Base-by-base conservation (phyloP, 1,140 invertebrate genomes). In the Sminthurinus signatus region DNA sequence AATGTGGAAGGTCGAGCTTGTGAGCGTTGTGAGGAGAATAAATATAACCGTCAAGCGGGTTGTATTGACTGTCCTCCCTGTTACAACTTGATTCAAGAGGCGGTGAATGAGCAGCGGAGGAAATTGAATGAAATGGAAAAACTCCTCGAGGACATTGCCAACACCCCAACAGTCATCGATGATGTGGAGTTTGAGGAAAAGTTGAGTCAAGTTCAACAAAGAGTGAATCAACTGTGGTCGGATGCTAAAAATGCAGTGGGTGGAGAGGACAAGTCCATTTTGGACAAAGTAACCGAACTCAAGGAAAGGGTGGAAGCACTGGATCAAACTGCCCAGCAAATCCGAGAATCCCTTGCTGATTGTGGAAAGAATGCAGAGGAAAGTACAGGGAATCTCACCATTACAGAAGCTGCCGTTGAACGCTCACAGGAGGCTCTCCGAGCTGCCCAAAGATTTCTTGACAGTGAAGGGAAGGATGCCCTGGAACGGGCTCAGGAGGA, bases 11-110 rank as follows among this genome's bases (percentile, higher is more conserved):
- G 93, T 12, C 76, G 87, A 60, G 81, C 83, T n/a, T 97, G 93
- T 75, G 89, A 97, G 73, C 83, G 88, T 28, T 97, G 93, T 75
- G 92, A 92, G 76, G 91, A 95, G 74, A 96, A 96, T 74, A 95
- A 92, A 74, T 86, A 86, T 72, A 86, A 92, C 74, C 81, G 90
- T 29, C 86, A 91, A 69, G 83, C 83, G 43, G 91, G 89, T 15
- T 96, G 92, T 73, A 78, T 89, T 57, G 88, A 95, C 73, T 97
- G 94, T 77, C 91, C 92, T 0, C 81, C 87, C 19, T 98, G 94
- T 75, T 98, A 98, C 74, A 93, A 91, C 76, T 79, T 98, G 0
- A 91, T 97, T 0, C 88, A 93, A 75, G 86, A 92, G 65, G 86
- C 88, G 0, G 90, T 91, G 0, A 86, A 88, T 74, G 73, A 78